Percentiles rank a stretch among this genome's conserved stretches.
phyloP scores from a whole-genome alignment of 2,888 invertebrate species.

The Amaurobius ferox region DNA sequence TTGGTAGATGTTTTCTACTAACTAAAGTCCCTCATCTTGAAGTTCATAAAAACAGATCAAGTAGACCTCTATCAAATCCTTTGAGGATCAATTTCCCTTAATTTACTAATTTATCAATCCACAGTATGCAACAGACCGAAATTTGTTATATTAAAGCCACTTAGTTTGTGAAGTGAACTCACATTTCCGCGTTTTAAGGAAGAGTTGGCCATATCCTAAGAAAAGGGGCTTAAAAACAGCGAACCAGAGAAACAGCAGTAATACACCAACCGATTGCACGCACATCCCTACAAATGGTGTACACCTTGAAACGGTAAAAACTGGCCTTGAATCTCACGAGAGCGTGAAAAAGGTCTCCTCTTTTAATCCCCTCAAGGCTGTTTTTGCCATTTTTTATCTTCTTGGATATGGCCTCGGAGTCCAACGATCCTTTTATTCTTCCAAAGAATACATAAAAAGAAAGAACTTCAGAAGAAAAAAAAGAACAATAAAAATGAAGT shows the following conservation, averaged over 20 bases:
- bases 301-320: constrained; percentile 29
- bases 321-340: constrained; percentile 41
- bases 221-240: background rate
- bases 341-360: constrained; percentile 41
- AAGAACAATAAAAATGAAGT: constrained; percentile 13
- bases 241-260: background rate
- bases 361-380: constrained; percentile 42
- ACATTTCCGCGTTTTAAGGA: constrained; percentile 3
- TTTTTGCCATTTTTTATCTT: constrained; percentile 8
- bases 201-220: background rate
- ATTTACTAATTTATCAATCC: too few species aligned
- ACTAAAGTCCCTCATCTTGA: too few species aligned
- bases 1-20: too few species aligned
- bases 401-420: constrained; percentile 19
- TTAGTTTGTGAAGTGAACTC: too few species aligned
- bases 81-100: too few species aligned
- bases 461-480: background rate
- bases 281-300: constrained; percentile 26
- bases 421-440: constrained; percentile 16
- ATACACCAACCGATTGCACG: constrained; percentile 19
- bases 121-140: too few species aligned
- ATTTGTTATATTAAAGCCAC: too few species aligned
- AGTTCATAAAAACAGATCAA: too few species aligned
- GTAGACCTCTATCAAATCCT: too few species aligned
- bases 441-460: background rate